These are phyloP conservation scores for Drosophila aldrichi DNA, from an alignment of 2,888 invertebrate species.

Conservation along the genomic window DNA sequence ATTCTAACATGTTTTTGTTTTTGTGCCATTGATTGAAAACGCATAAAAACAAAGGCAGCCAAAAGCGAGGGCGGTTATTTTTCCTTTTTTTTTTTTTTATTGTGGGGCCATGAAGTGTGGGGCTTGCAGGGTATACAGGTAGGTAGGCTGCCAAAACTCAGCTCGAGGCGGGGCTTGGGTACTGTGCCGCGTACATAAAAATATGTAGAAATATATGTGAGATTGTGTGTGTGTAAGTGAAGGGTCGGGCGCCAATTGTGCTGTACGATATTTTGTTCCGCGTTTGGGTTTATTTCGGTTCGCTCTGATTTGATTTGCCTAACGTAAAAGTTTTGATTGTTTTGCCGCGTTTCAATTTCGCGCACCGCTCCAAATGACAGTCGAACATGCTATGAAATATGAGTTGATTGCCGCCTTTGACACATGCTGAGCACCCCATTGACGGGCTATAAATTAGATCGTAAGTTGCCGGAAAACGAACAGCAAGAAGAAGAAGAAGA, in stretches of 20 bases:
- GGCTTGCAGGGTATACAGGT: conserved; percentile 3
- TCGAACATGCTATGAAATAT: conserved; percentile 77
- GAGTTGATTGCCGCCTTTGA: conserved; percentile 67
- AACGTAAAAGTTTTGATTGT: conserved; percentile 72
- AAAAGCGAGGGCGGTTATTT: conserved; percentile 8
- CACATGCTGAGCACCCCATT: conserved; percentile 29
- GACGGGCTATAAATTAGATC: conserved; percentile 59
- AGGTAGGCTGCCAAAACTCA: not conserved
- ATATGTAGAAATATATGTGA: conserved; percentile 2
- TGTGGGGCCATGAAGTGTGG: not conserved
- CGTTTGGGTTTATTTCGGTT: conserved; percentile 9
- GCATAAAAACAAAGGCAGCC: conserved; percentile 70
- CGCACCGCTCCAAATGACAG: conserved; percentile 61
- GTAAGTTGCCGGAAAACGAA: conserved; percentile 6
- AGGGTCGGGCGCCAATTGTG: conserved; percentile 27
- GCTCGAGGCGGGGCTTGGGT: conserved; percentile 1
- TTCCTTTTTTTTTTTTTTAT: not conserved
- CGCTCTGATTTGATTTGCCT: conserved; percentile 33
- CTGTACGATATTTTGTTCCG: conserved; percentile 44
- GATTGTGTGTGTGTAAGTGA: conserved; percentile 1
- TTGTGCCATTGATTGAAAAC: conserved; percentile 74
- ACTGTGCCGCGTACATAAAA: conserved; percentile 4
- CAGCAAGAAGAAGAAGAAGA: not conserved
- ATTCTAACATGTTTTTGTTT: conserved; percentile 29
- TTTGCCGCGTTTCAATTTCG: conserved; percentile 75